phyloP scores from a whole-genome alignment of 1,140 invertebrate genomes.

The Bombus difficillimus region DNA sequence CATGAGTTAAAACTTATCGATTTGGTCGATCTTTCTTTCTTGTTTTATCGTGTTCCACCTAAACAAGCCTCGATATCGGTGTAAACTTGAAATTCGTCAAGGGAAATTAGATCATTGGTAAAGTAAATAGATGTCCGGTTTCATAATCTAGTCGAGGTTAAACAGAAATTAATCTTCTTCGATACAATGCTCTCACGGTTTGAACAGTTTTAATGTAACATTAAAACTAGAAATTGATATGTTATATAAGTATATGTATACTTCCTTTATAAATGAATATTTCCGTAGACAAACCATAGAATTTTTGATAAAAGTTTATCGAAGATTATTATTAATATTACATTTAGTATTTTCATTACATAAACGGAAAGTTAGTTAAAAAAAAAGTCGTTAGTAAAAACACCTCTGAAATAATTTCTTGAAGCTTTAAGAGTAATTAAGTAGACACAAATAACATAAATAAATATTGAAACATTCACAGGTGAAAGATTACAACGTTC shows the following conservation, averaged over 20 bases:
- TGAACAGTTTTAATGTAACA: not conserved
- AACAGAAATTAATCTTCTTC: not conserved
- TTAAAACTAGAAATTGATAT: not conserved
- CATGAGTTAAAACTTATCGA: not conserved
- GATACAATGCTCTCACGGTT: not conserved
- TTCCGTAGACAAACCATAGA: not conserved
- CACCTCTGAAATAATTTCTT: not conserved
- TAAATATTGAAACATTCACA: conserved; percentile 71
- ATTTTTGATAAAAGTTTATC: not conserved
- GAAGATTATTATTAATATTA: too few species aligned
- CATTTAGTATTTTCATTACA: not conserved
- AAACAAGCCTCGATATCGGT: not conserved
- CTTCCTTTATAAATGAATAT: not conserved
- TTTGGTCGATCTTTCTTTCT: not conserved
- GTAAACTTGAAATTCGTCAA: not conserved
- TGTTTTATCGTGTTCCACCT: not conserved
- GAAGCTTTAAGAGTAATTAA: not conserved
- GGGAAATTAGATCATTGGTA: not conserved
- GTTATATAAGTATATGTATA: not conserved
- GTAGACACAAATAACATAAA: not conserved
- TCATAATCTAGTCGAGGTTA: not conserved
- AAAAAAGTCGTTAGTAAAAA: not conserved
- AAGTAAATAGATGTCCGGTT: not conserved
- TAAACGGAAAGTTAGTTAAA: not conserved
- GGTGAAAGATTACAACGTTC: conserved; percentile 90